Conservation (phyloP, 2,888 invertebrate genomes). For the Eurytoma californica region DNA sequence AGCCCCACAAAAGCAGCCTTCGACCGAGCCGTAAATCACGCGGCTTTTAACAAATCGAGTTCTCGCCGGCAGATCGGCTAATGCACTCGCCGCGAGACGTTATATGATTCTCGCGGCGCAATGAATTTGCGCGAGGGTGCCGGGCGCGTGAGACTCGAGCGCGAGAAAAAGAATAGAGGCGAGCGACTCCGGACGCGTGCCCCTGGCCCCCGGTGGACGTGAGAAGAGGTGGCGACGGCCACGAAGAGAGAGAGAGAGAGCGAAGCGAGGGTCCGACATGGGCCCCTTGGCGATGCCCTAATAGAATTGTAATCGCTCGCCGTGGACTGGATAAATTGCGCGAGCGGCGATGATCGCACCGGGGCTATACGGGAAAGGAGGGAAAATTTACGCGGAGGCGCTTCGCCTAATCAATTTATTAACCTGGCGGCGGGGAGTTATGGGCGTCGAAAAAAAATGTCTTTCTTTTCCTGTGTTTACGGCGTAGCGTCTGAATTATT, state of each 20-base stretch:
- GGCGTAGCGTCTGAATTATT: conserved; percentile 25
- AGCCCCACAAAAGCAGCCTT: too few species aligned
- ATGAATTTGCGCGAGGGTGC: conserved; percentile 9
- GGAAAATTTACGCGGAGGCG: conserved; percentile 11
- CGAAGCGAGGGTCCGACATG: neutral
- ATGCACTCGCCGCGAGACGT: conserved; percentile 4
- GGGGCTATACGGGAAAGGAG: neutral
- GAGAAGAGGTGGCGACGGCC: neutral
- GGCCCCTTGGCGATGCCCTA: conserved; percentile 45
- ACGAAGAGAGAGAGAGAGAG: neutral
- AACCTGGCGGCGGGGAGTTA: conserved; percentile 27
- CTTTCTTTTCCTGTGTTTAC: conserved; percentile 20
- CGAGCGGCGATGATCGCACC: neutral
- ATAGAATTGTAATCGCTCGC: conserved; percentile 53
- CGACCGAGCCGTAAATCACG: too few species aligned
- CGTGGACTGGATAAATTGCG: conserved; percentile 47
- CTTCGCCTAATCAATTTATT: conserved; percentile 45
- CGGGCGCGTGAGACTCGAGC: neutral
- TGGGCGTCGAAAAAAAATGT: conserved; percentile 23
- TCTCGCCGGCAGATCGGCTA: conserved; percentile 1
- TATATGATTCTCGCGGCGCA: conserved; percentile 5
- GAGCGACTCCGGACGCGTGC: neutral
- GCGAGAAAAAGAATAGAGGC: too few species aligned
- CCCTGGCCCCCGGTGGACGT: neutral
- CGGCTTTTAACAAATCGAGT: too few species aligned